Evolutionary conservation across 2,797 vertebrate species (phyloP).

Genomic region (Coluber constrictor): DNA sequence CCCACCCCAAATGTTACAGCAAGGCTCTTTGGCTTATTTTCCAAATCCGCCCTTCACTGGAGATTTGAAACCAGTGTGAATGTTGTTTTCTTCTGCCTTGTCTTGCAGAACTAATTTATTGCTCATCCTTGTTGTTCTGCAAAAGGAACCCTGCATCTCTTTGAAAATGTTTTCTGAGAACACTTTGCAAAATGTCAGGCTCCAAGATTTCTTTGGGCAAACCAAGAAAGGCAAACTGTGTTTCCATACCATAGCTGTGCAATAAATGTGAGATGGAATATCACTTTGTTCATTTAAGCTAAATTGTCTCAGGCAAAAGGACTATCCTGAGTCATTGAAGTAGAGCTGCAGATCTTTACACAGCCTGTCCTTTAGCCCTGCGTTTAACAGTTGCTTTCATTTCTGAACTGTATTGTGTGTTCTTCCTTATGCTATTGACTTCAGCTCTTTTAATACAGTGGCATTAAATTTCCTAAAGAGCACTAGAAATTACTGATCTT

Average conservation of each 20-base stretch:
- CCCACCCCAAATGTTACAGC: not conserved
- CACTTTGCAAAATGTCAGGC: not conserved
- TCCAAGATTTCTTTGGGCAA: not conserved
- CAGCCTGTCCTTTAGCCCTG: not conserved
- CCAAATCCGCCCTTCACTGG: not conserved
- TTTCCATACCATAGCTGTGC: not conserved
- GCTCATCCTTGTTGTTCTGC: not conserved
- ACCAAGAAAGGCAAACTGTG: not conserved
- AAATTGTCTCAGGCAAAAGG: not conserved
- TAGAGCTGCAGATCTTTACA: not conserved
- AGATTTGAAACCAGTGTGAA: not conserved
- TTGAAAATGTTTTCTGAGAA: not conserved
- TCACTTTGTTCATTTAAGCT: not conserved
- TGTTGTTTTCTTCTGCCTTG: not conserved
- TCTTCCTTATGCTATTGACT: not conserved
- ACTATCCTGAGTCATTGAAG: not conserved
- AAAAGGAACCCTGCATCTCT: not conserved
- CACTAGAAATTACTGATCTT: not conserved
- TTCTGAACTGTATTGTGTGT: not conserved
- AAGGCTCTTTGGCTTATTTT: not conserved
- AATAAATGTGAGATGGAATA: not conserved
- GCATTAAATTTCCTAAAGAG: not conserved
- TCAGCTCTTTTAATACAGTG: not conserved
- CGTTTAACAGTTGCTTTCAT: not conserved
- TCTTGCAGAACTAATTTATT: not conserved